Percentiles rank a stretch among this genome's conserved stretches.
These are phyloP conservation scores for Halictus ligatus DNA, from an alignment of 2,888 invertebrate species.

Conservation along the genomic window DNA sequence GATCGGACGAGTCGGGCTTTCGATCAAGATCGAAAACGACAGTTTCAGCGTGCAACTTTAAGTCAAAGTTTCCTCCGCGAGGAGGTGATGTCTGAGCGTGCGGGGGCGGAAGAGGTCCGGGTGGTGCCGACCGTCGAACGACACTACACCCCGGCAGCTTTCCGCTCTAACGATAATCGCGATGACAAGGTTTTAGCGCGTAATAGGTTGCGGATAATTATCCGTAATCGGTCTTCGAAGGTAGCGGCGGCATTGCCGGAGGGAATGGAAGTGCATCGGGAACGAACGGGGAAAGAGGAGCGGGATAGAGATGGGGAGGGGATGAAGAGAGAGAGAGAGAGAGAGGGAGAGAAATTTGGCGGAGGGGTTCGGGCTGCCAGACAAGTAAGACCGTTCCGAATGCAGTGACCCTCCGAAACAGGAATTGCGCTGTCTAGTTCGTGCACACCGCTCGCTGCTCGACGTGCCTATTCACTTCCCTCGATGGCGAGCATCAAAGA, in stretches of 20 bases:
- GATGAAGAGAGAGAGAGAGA: neutral
- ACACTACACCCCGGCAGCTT: slow-evolving; percentile 46
- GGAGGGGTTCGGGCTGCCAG: slow-evolving; percentile 22
- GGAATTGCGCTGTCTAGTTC: slow-evolving; percentile 65
- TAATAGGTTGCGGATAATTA: slow-evolving; percentile 74
- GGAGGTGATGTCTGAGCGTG: slow-evolving; percentile 19
- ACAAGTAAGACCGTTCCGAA: slow-evolving; percentile 28
- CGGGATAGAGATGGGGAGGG: neutral
- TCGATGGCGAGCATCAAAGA: slow-evolving; percentile 34
- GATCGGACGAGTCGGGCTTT: neutral
- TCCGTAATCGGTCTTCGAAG: slow-evolving; percentile 68
- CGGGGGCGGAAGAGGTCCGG: neutral
- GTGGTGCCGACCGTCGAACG: slow-evolving; percentile 27
- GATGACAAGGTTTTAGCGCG: slow-evolving; percentile 71
- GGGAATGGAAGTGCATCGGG: slow-evolving; percentile 11
- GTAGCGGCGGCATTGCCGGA: slow-evolving; percentile 5
- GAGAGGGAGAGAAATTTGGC: slow-evolving; percentile 14
- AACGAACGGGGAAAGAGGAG: slow-evolving; percentile 13
- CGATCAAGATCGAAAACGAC: neutral
- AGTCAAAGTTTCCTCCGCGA: slow-evolving; percentile 11
- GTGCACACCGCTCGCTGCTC: slow-evolving; percentile 32
- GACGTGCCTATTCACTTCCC: slow-evolving; percentile 53
- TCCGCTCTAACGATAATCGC: slow-evolving; percentile 69
- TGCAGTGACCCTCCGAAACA: slow-evolving; percentile 63
- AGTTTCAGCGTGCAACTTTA: slow-evolving; percentile 29